Percentiles rank a stretch among this genome's conserved stretches.
phyloP scores from a whole-genome alignment of 2,888 invertebrate genomes.

The Calephelis perditalis region DNA sequence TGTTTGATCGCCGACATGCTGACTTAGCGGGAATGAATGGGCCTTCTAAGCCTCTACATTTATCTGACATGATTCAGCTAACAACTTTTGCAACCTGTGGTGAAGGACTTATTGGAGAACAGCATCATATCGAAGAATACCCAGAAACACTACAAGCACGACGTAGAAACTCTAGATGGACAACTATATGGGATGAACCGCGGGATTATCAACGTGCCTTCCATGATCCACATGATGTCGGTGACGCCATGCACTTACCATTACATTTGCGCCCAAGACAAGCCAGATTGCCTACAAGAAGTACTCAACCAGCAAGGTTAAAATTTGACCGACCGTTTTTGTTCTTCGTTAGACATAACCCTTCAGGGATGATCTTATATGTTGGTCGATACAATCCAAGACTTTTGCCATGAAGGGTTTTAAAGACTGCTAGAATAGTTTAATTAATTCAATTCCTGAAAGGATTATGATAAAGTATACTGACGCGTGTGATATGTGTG shows the following conservation, averaged over 20 bases:
- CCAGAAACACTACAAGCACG: conserved; percentile 80
- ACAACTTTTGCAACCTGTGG: conserved; percentile 92
- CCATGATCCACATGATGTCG: conserved; percentile 80
- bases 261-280: conserved; percentile 84
- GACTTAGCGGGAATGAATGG: conserved; percentile 91
- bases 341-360: conserved; percentile 93
- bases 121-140: conserved; percentile 89
- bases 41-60: conserved; percentile 85
- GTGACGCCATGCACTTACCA: conserved; percentile 78
- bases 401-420: conserved; percentile 81
- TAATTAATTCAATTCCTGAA: conserved; percentile 59
- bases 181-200: conserved; percentile 71
- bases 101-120: conserved; percentile 83
- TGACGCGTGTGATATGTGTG: conserved; percentile 66
- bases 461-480: conserved; percentile 70
- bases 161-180: conserved; percentile 67
- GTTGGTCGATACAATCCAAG: conserved; percentile 93
- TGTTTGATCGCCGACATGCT: conserved; percentile 86
- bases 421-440: conserved; percentile 72
- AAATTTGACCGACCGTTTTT: conserved; percentile 93
- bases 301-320: conserved; percentile 81
- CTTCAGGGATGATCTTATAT: conserved; percentile 92
- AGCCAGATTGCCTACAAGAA: conserved; percentile 83
- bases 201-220: conserved; percentile 83
- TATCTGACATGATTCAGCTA: conserved; percentile 91